These are phyloP conservation scores for Helogale parvula DNA, from an alignment of 2,113 vertebrate species.

Conservation along the genomic window DNA sequence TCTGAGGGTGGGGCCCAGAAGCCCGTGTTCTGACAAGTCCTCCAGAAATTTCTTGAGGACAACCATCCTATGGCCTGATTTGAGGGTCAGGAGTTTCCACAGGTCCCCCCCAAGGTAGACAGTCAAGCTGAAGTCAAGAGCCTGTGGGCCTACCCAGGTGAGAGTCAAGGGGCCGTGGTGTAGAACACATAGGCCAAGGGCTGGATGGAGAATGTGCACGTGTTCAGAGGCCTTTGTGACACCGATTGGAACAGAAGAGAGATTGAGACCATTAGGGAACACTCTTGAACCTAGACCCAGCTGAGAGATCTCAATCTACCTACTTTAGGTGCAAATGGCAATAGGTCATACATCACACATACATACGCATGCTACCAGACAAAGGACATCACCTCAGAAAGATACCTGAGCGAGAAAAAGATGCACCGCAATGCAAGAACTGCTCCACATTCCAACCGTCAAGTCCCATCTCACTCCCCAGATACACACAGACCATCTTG, in stretches of 20 bases:
- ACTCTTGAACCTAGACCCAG: not conserved
- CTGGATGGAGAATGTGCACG: not conserved
- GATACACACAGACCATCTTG: not conserved
- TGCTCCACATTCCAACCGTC: rapidly evolving
- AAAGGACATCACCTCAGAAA: not conserved
- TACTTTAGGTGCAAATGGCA: not conserved
- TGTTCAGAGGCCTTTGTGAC: not conserved
- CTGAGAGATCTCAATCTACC: not conserved
- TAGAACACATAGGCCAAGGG: not conserved
- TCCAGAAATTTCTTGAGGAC: not conserved
- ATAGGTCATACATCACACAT: rapidly evolving
- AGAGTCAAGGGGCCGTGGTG: not conserved
- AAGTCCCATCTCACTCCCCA: not conserved
- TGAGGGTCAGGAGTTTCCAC: not conserved
- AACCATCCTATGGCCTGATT: not conserved
- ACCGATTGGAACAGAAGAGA: not conserved
- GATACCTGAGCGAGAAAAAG: not conserved
- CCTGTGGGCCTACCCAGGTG: not conserved
- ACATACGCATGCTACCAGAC: not conserved
- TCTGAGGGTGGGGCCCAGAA: not conserved
- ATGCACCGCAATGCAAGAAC: not conserved
- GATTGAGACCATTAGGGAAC: not conserved
- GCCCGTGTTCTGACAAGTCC: not conserved
- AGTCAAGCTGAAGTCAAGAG: not conserved
- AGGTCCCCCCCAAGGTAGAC: not conserved